phyloP scores from a whole-genome alignment of 2,113 vertebrate genomes.

The Urocitellus parryii region DNA sequence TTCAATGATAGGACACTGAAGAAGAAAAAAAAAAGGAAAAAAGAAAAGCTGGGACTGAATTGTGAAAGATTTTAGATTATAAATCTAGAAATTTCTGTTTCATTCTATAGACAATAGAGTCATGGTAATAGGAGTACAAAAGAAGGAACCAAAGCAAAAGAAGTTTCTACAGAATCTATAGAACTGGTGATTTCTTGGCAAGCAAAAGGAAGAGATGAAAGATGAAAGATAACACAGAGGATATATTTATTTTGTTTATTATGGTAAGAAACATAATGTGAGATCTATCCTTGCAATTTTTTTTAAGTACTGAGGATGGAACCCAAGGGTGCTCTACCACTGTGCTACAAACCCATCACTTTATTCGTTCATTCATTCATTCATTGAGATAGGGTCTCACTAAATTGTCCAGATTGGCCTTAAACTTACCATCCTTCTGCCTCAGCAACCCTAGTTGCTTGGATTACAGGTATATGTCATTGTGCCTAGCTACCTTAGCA shows the following conservation, averaged over 20 bases:
- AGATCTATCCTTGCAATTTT: not conserved
- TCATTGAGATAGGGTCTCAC: not conserved
- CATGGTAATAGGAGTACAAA: not conserved
- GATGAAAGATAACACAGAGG: not conserved
- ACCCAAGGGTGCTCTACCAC: no score
- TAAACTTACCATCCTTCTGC: no score
- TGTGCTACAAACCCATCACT: no score
- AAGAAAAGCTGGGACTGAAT: not conserved
- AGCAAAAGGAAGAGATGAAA: not conserved
- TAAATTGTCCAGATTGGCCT: no score
- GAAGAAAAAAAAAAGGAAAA: not conserved
- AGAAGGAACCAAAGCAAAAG: not conserved
- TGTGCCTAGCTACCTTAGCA: not conserved
- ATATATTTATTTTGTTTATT: not conserved
- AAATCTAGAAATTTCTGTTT: not conserved
- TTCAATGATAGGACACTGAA: not conserved
- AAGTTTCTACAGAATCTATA: not conserved
- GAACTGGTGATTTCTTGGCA: not conserved
- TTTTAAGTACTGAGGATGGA: no score
- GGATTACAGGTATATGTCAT: no score
- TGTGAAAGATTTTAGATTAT: not conserved
- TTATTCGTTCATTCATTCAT: not conserved
- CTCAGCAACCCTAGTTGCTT: no score
- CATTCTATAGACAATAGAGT: not conserved
- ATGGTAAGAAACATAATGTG: not conserved